These are phyloP conservation scores for Gobionotothen gibberifrons DNA, from an alignment of 2,797 vertebrate species.

Conservation along the genomic window DNA sequence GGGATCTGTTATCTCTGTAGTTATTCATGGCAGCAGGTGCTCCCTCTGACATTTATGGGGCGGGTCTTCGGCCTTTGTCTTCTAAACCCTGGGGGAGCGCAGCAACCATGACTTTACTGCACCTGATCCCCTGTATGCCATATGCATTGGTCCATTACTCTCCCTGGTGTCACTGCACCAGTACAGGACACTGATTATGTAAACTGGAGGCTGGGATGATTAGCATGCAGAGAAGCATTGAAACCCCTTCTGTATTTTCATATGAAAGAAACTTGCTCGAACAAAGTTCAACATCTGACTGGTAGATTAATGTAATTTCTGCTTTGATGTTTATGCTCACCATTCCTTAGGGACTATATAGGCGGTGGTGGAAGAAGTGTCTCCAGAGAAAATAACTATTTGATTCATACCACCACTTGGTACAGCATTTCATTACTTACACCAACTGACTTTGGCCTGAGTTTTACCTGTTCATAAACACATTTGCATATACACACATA, in stretches of 20 bases:
- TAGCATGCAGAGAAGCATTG: conserved; percentile 58
- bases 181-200: conserved; percentile 66
- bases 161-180: conserved; percentile 48
- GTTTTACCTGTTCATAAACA: conserved; percentile 10
- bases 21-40: conserved; percentile 80
- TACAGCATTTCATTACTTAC: conserved; percentile 48
- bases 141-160: conserved; percentile 67
- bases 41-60: conserved; percentile 77
- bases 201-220: conserved; percentile 57
- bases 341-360: conserved; percentile 62
- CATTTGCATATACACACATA: conserved; percentile 23
- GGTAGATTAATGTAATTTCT: conserved; percentile 61
- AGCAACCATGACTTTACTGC: conserved; percentile 67
- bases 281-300: conserved; percentile 75
- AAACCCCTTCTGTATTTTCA: conserved; percentile 59
- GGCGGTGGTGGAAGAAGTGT: conserved; percentile 53
- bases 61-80: conserved; percentile 79
- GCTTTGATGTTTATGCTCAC: conserved; percentile 75
- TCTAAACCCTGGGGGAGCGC: conserved; percentile 64
- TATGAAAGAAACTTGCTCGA: conserved; percentile 68
- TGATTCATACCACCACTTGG: conserved; percentile 65
- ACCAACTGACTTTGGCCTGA: conserved; percentile 23
- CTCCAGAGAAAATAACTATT: conserved; percentile 57
- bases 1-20: conserved; percentile 66
- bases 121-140: conserved; percentile 73